phyloP scores from a whole-genome alignment of 2,797 vertebrate species.

The Babyrousa celebensis region DNA sequence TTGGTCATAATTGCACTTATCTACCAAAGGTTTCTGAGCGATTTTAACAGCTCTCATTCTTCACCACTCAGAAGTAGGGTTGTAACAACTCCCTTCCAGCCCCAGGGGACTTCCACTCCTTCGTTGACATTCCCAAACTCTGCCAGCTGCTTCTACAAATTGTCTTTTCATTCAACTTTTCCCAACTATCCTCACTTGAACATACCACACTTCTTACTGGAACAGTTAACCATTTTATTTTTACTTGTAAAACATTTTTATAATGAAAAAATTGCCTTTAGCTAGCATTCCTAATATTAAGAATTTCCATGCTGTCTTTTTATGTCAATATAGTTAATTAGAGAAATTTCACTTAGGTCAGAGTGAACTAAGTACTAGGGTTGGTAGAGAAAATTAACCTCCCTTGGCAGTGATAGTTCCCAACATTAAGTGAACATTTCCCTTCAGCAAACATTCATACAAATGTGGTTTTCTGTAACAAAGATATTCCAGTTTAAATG shows the following conservation, averaged over 20 bases:
- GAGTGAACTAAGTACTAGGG: background rate
- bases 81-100: background rate
- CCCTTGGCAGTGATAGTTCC: slow-evolving; percentile 45
- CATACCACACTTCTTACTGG: background rate
- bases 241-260: slow-evolving; percentile 41
- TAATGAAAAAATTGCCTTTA: slow-evolving; percentile 31
- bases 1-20: background rate
- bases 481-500: background rate
- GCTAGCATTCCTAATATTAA: background rate
- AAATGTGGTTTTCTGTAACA: background rate
- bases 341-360: slow-evolving; percentile 39
- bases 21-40: background rate
- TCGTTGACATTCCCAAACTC: background rate
- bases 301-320: background rate
- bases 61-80: background rate
- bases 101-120: too few relatives aligned
- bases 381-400: slow-evolving; percentile 23
- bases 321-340: background rate
- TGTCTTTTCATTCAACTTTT: background rate
- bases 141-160: background rate
- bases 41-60: background rate
- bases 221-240: slow-evolving; percentile 41
- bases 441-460: slow-evolving; percentile 43
- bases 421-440: slow-evolving; percentile 3
- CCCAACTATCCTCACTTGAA: slow-evolving; percentile 4